Conservation (phyloP, 1,140 invertebrate species). For the Globodera rostochiensis region DNA sequence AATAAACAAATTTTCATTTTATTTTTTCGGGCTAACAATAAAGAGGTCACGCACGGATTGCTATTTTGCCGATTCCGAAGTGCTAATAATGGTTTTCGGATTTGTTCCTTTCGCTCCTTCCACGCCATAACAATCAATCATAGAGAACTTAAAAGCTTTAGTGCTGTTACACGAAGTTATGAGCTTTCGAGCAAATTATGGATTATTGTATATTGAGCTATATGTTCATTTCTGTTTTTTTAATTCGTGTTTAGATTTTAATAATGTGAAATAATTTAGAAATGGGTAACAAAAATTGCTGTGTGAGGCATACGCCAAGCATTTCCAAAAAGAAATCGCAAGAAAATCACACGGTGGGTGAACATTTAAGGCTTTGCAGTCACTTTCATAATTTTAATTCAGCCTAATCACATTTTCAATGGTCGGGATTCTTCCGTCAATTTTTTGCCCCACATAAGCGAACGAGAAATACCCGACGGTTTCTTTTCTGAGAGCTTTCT, state of each 20-base stretch:
- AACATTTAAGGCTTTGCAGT: background rate
- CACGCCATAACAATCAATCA: no score
- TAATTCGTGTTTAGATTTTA: background rate
- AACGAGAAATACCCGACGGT: slow-evolving; percentile 82
- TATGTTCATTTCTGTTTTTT: no score
- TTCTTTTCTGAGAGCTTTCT: slow-evolving; percentile 22
- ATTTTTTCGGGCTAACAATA: no score
- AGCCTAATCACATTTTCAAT: slow-evolving; percentile 29
- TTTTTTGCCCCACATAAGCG: slow-evolving; percentile 90
- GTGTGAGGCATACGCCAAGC: slow-evolving; percentile 21
- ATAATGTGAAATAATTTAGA: background rate
- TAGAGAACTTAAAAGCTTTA: no score
- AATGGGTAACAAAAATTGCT: slow-evolving; percentile 31
- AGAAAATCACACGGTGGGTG: background rate
- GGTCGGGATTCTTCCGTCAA: slow-evolving; percentile 60
- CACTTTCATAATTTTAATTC: background rate
- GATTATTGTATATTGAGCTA: no score
- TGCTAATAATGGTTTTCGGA: no score
- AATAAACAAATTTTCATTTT: no score
- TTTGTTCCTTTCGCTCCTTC: no score
- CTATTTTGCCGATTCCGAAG: no score
- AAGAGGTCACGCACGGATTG: no score
- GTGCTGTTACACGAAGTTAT: no score
- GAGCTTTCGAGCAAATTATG: no score
- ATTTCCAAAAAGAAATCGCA: slow-evolving; percentile 19